Evolutionary conservation across 2,888 invertebrate genomes (phyloP).

Genomic region (Thymelicus acteon): DNA sequence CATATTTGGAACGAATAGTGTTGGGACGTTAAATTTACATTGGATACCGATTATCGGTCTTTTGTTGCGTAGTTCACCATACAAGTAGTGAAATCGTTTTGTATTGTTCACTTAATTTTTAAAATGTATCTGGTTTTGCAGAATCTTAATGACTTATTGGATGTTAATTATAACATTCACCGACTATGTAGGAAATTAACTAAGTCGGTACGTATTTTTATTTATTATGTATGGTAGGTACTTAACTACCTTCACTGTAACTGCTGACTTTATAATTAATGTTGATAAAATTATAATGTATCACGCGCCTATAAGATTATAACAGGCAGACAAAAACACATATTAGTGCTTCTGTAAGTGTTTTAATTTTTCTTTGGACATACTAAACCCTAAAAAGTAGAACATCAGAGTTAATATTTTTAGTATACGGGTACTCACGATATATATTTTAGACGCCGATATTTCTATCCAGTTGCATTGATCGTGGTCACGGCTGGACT

Average conservation of each 20-base stretch:
- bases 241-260: too few relatives aligned
- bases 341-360: too few relatives aligned
- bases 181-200: neutral
- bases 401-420: neutral
- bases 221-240: too few relatives aligned
- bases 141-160: neutral
- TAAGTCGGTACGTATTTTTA: neutral
- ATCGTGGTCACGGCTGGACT: too few relatives aligned
- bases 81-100: neutral
- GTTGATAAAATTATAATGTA: too few relatives aligned
- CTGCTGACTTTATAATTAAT: too few relatives aligned
- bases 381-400: neutral
- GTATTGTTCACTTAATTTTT: neutral
- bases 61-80: neutral
- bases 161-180: neutral
- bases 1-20: constrained; percentile 19
- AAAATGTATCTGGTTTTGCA: neutral
- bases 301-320: too few relatives aligned
- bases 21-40: constrained; percentile 19
- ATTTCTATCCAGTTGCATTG: too few relatives aligned
- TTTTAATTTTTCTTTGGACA: neutral
- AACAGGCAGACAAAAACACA: too few relatives aligned
- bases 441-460: too few relatives aligned
- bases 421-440: too few relatives aligned
- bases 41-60: constrained; percentile 6